Conservation (phyloP, 2,888 invertebrate species). For the Callyntrura sp. region DNA sequence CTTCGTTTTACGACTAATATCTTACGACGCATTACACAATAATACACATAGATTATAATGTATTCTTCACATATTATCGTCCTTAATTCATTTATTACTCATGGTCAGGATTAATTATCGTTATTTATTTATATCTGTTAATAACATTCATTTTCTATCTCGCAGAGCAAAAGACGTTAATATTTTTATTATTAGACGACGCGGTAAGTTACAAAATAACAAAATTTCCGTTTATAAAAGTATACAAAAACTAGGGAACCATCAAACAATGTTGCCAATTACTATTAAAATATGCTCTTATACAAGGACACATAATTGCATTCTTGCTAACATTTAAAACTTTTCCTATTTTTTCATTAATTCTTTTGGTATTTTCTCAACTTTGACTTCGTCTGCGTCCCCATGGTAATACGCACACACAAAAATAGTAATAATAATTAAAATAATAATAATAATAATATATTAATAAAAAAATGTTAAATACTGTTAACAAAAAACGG, state of each 20-base stretch:
- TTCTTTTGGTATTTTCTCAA: slow-evolving; percentile 2
- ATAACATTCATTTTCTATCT: neutral
- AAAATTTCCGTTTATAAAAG: slow-evolving; percentile 16
- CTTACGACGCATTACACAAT: neutral
- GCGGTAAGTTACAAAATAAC: neutral
- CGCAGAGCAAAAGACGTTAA: neutral
- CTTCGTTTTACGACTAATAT: neutral
- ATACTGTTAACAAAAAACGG: slow-evolving; percentile 75
- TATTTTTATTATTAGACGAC: slow-evolving; percentile 8
- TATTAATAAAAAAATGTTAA: slow-evolving; percentile 74
- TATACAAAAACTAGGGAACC: slow-evolving; percentile 13
- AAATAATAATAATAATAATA: slow-evolving; percentile 46
- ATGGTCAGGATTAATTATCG: slow-evolving; percentile 10
- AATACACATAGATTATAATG: slow-evolving; percentile 4
- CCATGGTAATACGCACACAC: slow-evolving; percentile 42
- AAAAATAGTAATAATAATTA: no score
- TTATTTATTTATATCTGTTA: slow-evolving; percentile 29
- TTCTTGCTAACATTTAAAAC: no score
- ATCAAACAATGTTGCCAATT: neutral
- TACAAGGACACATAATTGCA: no score
- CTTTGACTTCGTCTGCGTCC: slow-evolving; percentile 6
- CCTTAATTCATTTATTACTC: slow-evolving; percentile 16
- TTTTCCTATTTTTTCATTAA: slow-evolving; percentile 13
- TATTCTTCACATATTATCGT: neutral
- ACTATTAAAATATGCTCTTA: neutral